A percentile compares a stretch with the other conserved stretches of the same genome.
Evolutionary conservation across 2,888 invertebrate species (phyloP).

Genomic region (Drosophila atroscutellata): DNA sequence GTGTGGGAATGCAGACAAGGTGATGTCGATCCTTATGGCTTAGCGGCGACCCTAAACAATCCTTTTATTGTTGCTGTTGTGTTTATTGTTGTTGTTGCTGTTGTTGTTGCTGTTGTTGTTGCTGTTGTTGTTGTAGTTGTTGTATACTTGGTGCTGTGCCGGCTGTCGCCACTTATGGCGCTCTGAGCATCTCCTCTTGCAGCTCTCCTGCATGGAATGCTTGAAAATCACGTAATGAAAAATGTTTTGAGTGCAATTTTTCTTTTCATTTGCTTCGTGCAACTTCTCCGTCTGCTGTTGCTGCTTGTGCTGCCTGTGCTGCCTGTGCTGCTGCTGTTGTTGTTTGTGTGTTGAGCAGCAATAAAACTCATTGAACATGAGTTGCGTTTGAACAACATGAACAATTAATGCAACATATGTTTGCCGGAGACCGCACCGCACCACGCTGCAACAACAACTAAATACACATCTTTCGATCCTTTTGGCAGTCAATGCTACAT

Average conservation of each 20-base stretch:
- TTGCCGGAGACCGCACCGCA: constrained; percentile 45
- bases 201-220: constrained; percentile 49
- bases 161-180: constrained; percentile 81
- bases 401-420: constrained; percentile 80
- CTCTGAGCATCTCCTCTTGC: constrained; percentile 38
- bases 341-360: constrained; percentile 78
- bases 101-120: constrained; percentile 10
- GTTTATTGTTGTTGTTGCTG: constrained; percentile 8
- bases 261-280: constrained; percentile 70
- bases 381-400: constrained; percentile 77
- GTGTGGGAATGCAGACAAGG: constrained; percentile 79
- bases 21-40: constrained; percentile 68
- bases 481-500: constrained; percentile 46
- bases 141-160: constrained; percentile 82
- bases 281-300: constrained; percentile 30
- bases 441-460: constrained; percentile 20
- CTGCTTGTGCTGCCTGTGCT: constrained; percentile 44
- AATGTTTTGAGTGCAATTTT: constrained; percentile 79
- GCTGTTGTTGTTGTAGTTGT: constrained; percentile 15
- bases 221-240: constrained; percentile 80
- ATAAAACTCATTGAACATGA: constrained; percentile 79
- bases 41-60: constrained; percentile 70
- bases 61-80: constrained; percentile 37
- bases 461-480: constrained; percentile 59
- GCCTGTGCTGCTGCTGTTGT: constrained; percentile 46